A percentile compares a stretch with the other conserved stretches of the same genome.
These are phyloP conservation scores for Bombus turneri DNA, from an alignment of 1,140 invertebrate species.

Conservation along the genomic window DNA sequence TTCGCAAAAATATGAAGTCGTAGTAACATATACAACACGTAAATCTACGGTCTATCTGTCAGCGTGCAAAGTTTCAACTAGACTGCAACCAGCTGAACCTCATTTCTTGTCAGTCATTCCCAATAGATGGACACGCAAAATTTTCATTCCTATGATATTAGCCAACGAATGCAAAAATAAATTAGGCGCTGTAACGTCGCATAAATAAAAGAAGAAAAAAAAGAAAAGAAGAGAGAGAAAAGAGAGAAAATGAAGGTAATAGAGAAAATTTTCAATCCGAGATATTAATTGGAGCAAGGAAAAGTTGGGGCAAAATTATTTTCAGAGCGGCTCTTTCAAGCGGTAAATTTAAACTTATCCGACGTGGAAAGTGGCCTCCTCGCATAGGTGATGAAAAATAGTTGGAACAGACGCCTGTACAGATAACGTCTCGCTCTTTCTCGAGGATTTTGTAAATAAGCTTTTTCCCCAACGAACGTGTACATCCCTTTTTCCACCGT, in stretches of 20 bases:
- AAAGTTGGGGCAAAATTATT: neutral
- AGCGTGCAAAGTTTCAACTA: too few species aligned
- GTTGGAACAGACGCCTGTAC: neutral
- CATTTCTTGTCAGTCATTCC: too few species aligned
- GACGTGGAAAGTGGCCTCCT: neutral
- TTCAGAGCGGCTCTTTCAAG: neutral
- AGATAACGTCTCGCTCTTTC: neutral
- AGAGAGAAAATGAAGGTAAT: neutral
- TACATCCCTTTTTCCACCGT: neutral
- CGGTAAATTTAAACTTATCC: constrained; percentile 26
- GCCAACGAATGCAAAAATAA: neutral
- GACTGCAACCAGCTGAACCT: too few species aligned
- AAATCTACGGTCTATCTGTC: too few species aligned
- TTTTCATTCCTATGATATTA: too few species aligned
- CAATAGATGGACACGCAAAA: too few species aligned
- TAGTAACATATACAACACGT: too few species aligned
- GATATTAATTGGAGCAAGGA: neutral
- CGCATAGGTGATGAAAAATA: neutral
- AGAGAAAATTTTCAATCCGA: neutral
- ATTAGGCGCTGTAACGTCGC: neutral
- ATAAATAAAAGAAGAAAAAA: too few species aligned
- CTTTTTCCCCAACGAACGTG: neutral
- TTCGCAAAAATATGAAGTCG: too few species aligned
- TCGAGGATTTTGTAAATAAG: constrained; percentile 29
- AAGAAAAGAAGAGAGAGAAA: neutral